Base-by-base conservation (phyloP, 2,797 vertebrate genomes). In the Australoheros facetus region DNA sequence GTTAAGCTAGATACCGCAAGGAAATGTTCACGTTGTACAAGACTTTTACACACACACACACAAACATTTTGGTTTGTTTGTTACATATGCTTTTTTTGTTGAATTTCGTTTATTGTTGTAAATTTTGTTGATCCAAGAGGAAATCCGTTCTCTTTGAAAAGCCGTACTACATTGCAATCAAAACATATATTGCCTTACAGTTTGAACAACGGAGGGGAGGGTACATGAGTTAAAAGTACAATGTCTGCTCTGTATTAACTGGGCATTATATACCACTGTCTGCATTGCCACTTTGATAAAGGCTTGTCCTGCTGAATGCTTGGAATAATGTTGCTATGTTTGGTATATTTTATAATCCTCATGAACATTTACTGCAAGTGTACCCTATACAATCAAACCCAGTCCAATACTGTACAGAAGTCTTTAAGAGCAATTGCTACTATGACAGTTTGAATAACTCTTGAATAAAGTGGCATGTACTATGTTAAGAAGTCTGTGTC, bases 211-310 rank as follows among this genome's bases (percentile, higher is more conserved):
- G 90, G 93, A 95, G 92, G 92, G 85, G 94, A 94, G 93, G 96
- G 95, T 92, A 89, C 84, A 81, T 28, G 26, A 89, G 77, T 90
- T 93, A 90, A 85, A 89, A 93, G 89, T 91, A 91, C 80, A 94
- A 92, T 89, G 82, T 94, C 94, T 94, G 93, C 92, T 91, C 94
- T 90, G 91, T 95, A 92, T 91, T 91, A 94, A 95, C 83, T 90
- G 97, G 97, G 97, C 97, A 97, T 97, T 98, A 97, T 95, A 94
- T 87, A 94, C 96, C 94, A 95, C 95, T 96, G 95, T 96, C 95
- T 97, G 95, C 96, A 96, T 96, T 96, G 96, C 95, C 96, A 97
- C 96, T 97, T 97, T 95, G 95, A 94, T 93, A 86, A 93, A 89
- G 78, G 91, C 93, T 93, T 87, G 94, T 97, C 96, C 94, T 96